Percentiles rank a stretch among this genome's conserved stretches.
Evolutionary conservation across 2,888 invertebrate species (phyloP).

Genomic region (Orthosia gracilis): DNA sequence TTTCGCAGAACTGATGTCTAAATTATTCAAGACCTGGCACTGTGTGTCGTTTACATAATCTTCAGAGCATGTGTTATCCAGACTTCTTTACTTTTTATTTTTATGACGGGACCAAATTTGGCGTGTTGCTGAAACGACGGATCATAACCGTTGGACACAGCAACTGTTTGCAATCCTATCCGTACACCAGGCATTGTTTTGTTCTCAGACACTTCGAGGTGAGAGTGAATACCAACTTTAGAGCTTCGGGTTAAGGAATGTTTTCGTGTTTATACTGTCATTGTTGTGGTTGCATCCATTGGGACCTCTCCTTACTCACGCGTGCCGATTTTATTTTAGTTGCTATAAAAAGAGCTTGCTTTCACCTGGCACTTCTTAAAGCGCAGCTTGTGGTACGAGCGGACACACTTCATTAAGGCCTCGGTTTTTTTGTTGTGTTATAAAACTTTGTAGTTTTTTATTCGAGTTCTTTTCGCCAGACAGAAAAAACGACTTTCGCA

Average conservation of each 20-base stretch:
- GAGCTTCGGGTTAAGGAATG: slow-evolving; percentile 64
- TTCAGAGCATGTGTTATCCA: slow-evolving; percentile 81
- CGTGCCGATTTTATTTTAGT: slow-evolving; percentile 83
- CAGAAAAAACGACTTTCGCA: slow-evolving; percentile 56
- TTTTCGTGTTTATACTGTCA: slow-evolving; percentile 64
- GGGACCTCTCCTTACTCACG: slow-evolving; percentile 77
- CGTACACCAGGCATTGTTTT: slow-evolving; percentile 82
- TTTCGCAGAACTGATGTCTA: slow-evolving; percentile 61
- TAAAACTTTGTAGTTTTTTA: slow-evolving; percentile 71
- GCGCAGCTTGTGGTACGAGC: slow-evolving; percentile 72
- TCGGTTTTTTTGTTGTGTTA: slow-evolving; percentile 67
- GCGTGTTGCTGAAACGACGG: slow-evolving; percentile 87
- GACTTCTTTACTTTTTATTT: slow-evolving; percentile 87
- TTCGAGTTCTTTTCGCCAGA: slow-evolving; percentile 58
- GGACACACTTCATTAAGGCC: slow-evolving; percentile 81
- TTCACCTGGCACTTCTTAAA: slow-evolving; percentile 81
- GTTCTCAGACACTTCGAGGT: slow-evolving; percentile 68
- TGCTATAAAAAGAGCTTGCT: slow-evolving; percentile 81
- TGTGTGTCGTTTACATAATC: slow-evolving; percentile 73
- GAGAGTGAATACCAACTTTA: slow-evolving; percentile 73
- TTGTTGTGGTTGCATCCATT: slow-evolving; percentile 79
- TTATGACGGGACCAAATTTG: slow-evolving; percentile 88
- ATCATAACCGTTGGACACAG: slow-evolving; percentile 89
- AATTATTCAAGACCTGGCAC: slow-evolving; percentile 70
- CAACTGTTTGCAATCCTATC: slow-evolving; percentile 87